A percentile compares a stretch with the other conserved stretches of the same genome.
phyloP scores from a whole-genome alignment of 2,113 vertebrate genomes.

The Melanocharis versteri region DNA sequence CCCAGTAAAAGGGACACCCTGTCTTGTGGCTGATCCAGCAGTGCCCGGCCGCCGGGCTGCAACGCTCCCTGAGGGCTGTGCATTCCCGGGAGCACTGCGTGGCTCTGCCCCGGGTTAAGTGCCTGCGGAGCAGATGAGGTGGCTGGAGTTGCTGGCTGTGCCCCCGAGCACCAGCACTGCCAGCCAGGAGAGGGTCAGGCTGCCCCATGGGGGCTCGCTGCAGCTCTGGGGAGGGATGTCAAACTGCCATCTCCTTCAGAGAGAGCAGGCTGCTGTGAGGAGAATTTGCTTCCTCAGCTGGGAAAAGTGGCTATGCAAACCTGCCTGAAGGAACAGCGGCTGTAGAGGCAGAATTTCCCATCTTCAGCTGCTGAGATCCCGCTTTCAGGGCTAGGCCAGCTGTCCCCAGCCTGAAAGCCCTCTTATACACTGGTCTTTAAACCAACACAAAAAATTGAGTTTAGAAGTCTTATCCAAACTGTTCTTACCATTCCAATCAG shows the following conservation, averaged over 20 bases:
- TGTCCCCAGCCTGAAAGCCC: background rate
- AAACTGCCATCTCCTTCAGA: background rate
- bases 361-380: background rate
- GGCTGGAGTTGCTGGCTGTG: background rate
- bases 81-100: rapidly evolving
- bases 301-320: background rate
- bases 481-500: background rate
- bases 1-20: background rate
- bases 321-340: background rate
- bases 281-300: background rate
- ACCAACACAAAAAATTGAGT: background rate
- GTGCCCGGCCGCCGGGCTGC: rapidly evolving
- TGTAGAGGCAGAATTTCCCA: background rate
- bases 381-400: background rate
- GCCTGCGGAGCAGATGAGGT: background rate
- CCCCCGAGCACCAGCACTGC: background rate
- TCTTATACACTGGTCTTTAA: background rate
- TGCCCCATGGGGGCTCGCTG: rapidly evolving
- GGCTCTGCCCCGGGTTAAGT: background rate
- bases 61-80: background rate
- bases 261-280: background rate
- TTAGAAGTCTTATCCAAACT: conserved; percentile 11
- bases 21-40: background rate
- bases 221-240: background rate
- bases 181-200: background rate